Evolutionary conservation across 2,888 invertebrate genomes (phyloP).

Genomic region (Aspidiotus destructor): DNA sequence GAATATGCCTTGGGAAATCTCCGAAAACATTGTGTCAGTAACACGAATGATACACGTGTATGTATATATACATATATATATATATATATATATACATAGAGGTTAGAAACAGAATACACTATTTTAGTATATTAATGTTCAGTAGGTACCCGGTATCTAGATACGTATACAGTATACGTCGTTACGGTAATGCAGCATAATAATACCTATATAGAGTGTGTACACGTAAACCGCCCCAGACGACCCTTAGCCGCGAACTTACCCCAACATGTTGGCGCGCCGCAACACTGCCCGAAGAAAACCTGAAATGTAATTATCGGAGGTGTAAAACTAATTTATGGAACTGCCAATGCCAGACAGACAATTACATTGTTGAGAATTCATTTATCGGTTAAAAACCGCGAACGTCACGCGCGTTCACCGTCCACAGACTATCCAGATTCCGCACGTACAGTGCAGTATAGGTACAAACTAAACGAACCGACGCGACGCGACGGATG

Average conservation of each 20-base stretch:
- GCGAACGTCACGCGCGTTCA: neutral
- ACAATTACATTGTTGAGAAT: constrained; percentile 29
- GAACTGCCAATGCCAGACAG: constrained; percentile 30
- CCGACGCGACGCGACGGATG: no score
- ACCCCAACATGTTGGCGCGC: constrained; percentile 24
- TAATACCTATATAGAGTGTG: no score
- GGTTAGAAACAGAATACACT: no score
- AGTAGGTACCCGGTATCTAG: no score
- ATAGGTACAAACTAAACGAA: no score
- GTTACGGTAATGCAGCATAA: no score
- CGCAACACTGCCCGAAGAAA: constrained; percentile 8
- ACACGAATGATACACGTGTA: constrained; percentile 21
- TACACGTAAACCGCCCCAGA: constrained; percentile 20
- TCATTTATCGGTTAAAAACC: constrained; percentile 9
- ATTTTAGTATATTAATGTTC: no score
- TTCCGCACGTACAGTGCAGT: no score
- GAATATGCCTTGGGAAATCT: constrained; percentile 30
- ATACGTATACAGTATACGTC: no score
- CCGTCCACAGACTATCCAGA: no score
- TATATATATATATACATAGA: no score
- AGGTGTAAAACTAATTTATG: constrained; percentile 30
- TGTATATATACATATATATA: no score
- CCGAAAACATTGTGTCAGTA: constrained; percentile 28
- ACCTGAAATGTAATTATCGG: constrained; percentile 29
- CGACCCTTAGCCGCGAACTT: constrained; percentile 27